Conservation (phyloP, 2,113 vertebrate genomes). For the Oreochromis niloticus region DNA sequence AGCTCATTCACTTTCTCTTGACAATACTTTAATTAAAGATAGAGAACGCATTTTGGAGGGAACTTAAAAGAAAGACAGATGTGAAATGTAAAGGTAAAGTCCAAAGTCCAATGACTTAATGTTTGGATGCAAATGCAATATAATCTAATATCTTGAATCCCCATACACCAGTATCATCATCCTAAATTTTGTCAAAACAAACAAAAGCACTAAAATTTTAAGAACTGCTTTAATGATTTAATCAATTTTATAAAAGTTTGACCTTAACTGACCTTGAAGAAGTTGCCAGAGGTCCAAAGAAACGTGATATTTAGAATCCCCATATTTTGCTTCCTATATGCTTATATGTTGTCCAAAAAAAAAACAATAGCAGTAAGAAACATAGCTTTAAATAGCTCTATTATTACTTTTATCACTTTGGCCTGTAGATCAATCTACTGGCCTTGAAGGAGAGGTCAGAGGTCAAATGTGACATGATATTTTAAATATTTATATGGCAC, state of each 20-base stretch:
- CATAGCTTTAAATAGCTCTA: background rate
- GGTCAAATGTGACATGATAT: background rate
- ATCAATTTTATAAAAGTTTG: background rate
- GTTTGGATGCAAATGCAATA: background rate
- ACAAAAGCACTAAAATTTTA: background rate
- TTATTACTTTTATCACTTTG: background rate
- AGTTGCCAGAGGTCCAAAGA: background rate
- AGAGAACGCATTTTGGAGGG: background rate
- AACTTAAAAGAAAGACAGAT: background rate
- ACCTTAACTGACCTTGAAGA: background rate
- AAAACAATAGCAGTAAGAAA: fast-evolving
- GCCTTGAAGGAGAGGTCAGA: background rate
- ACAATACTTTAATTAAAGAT: fast-evolving
- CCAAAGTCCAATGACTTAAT: background rate
- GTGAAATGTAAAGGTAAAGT: background rate
- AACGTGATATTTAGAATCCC: background rate
- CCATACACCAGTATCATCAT: background rate
- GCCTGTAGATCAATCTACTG: background rate
- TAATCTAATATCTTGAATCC: background rate
- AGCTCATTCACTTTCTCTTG: background rate
- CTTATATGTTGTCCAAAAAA: background rate
- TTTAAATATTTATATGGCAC: background rate
- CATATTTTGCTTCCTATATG: background rate
- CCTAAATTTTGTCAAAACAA: background rate
- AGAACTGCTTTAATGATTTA: background rate